These are phyloP conservation scores for Dendroctonus ponderosae DNA, from an alignment of 1,140 invertebrate genomes.

Conservation along the genomic window DNA sequence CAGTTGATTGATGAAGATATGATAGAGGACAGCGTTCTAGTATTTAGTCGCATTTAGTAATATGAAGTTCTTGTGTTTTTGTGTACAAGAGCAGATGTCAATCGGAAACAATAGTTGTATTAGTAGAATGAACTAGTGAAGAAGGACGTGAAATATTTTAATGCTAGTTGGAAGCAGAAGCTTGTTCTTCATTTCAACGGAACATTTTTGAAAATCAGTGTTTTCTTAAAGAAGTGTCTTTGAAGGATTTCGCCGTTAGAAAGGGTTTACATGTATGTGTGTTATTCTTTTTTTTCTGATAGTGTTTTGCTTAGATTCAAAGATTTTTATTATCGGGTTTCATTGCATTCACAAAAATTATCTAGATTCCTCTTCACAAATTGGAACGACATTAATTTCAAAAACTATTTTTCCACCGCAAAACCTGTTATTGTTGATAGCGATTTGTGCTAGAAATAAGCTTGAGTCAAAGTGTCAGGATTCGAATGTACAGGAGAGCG, in stretches of 20 bases:
- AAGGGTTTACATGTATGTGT: neutral
- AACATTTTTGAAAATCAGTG: no score
- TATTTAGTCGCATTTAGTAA: neutral
- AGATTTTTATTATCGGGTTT: neutral
- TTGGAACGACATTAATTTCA: neutral
- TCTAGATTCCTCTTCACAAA: conserved; percentile 1
- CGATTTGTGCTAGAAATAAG: neutral
- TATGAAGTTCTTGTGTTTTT: neutral
- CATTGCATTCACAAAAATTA: neutral
- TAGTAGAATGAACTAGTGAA: no score
- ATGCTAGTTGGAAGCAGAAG: no score
- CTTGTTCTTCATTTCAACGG: no score
- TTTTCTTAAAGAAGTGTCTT: neutral
- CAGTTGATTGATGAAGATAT: neutral
- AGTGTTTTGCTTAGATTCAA: neutral
- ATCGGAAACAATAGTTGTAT: no score
- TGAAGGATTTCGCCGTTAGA: neutral
- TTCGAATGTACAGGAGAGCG: neutral
- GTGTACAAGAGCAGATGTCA: no score
- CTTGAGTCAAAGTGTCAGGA: neutral
- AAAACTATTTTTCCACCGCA: neutral
- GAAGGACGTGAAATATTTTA: no score
- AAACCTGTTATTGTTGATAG: neutral
- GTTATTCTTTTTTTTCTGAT: neutral
- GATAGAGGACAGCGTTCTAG: neutral